phyloP scores from a whole-genome alignment of 2,888 invertebrate species.

The Trachelus stipa region DNA sequence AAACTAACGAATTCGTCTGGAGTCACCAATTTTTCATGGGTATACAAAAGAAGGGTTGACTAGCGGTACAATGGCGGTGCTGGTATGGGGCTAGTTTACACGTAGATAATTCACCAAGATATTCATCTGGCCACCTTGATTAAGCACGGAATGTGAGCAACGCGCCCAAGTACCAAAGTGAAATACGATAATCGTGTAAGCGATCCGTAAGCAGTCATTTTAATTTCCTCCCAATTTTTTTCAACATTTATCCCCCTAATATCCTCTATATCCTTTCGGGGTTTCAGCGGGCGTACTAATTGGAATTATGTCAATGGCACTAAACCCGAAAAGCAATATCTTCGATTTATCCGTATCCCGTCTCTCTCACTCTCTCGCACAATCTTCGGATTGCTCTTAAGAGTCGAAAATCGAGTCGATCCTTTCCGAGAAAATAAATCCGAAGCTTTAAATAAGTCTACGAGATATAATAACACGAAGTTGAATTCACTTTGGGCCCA shows the following conservation, averaged over 20 bases:
- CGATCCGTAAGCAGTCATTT: not conserved
- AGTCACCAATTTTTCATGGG: conserved; percentile 45
- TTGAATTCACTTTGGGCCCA: not conserved
- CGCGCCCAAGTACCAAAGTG: conserved; percentile 2
- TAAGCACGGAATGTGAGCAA: conserved; percentile 35
- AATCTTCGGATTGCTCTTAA: not conserved
- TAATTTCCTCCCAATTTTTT: not conserved
- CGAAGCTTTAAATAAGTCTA: not conserved
- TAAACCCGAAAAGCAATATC: not conserved
- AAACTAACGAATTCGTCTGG: conserved; percentile 36
- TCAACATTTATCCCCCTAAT: not conserved
- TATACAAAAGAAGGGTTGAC: conserved; percentile 48
- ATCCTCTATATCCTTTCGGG: not conserved
- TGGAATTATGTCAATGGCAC: not conserved
- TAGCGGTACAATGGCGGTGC: conserved; percentile 43
- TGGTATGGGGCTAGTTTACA: conserved; percentile 47
- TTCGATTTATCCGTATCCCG: not conserved
- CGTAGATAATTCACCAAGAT: conserved; percentile 51
- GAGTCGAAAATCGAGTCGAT: not conserved
- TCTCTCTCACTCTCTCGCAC: not conserved
- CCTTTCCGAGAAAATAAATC: not conserved
- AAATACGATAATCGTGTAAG: conserved; percentile 5
- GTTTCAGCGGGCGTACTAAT: not conserved
- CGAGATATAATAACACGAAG: not conserved
- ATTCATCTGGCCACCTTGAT: conserved; percentile 41